Base-by-base conservation (phyloP, 1,140 invertebrate species). In the Drosophila sechellia region DNA sequence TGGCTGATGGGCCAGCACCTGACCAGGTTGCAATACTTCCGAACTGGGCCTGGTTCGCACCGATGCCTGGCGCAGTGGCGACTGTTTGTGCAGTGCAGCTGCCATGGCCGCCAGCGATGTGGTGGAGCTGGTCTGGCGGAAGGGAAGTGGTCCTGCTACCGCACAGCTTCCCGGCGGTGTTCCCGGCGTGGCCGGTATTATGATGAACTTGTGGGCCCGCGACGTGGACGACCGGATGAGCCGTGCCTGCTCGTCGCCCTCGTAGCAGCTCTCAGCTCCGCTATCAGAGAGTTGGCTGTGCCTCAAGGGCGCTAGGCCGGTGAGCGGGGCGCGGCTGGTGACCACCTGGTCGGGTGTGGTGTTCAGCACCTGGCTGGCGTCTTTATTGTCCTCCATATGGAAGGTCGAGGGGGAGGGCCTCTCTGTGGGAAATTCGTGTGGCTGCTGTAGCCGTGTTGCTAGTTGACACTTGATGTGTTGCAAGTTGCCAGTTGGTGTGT, bases 131-230 rank as follows among this genome's bases (percentile, higher is more conserved):
- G 83, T 68, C 57, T 87, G 80, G 1, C 86, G 77, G n/a, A 91
- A 90, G 1, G 89, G 87, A 46, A 75, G 50, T 40, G 78, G 69
- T 20, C 70, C 52, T 0, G 61, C 35, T 10, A 52, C 20, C 1
- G 50, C 20, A 22, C 39, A 34, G 4, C 40, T 45, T 25, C 17
- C 56, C 6, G 73, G 66, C 4, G 86, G 58, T 42, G 69, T 58
- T 15, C 77, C 69, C 12, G 80, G 74, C 50, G 87, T 75, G 34
- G 90, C 73, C 35, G 90, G 90, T 55, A 92, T 92, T 1, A 92
- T 92, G 34, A 92, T 92, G 54, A 74, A 92, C 75, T 92, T 92
- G 49, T 91, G 87, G 5, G 87, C 55, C 12, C 90, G 78, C 40
- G 77, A 42, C 5, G 90, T 91, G 0, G 87, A 64, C 3, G 71